phyloP scores from a whole-genome alignment of 2,888 invertebrate genomes.

The Pyrocoelia pectoralis region DNA sequence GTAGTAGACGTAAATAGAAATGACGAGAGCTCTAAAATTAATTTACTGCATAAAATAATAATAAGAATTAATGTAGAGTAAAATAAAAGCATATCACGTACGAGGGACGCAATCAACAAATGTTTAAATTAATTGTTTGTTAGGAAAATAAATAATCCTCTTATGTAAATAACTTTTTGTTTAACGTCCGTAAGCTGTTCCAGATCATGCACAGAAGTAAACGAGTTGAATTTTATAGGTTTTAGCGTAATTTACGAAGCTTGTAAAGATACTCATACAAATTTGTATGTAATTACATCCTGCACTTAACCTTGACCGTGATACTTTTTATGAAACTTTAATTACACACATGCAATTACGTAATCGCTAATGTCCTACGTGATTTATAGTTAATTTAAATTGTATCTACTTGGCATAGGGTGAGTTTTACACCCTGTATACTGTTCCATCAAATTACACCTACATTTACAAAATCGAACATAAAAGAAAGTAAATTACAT shows the following conservation, averaged over 20 bases:
- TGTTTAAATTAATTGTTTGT: conserved; percentile 8
- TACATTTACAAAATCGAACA: too few relatives aligned
- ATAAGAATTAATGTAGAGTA: conserved; percentile 3
- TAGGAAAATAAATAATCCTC: conserved; percentile 2
- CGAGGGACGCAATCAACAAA: background rate
- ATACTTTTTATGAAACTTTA: conserved; percentile 17
- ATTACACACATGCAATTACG: background rate
- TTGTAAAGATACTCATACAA: conserved; percentile 11
- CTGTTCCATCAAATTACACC: too few relatives aligned
- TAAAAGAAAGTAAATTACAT: too few relatives aligned
- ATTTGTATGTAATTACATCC: conserved; percentile 22
- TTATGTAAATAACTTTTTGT: conserved; percentile 17
- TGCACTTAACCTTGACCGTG: conserved; percentile 23
- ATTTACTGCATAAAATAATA: background rate
- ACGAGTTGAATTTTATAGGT: conserved; percentile 2
- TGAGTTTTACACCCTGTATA: too few relatives aligned
- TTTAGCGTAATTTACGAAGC: conserved; percentile 18
- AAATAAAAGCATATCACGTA: conserved; percentile 4
- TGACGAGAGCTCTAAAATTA: background rate
- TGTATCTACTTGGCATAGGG: background rate
- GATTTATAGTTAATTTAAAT: background rate
- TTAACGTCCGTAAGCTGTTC: conserved; percentile 16
- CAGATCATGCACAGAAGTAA: conserved; percentile 4
- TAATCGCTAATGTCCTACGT: background rate
- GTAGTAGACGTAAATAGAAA: background rate